Evolutionary conservation across 2,113 vertebrate species (phyloP).

Genomic region (Phalacrocorax carbo): DNA sequence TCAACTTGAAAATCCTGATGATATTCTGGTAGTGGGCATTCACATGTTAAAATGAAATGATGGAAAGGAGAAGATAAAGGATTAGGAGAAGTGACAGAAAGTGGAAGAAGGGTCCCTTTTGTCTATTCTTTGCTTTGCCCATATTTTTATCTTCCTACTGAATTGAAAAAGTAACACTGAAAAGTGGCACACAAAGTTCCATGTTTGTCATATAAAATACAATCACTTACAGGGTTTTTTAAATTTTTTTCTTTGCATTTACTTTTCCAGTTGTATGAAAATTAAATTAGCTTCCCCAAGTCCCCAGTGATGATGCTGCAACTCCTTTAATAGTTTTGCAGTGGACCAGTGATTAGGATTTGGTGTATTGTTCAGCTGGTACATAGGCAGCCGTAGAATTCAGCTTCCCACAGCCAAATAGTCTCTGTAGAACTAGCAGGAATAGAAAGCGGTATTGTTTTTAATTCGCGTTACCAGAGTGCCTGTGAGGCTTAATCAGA

Average conservation of each 20-base stretch:
- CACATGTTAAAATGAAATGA: not conserved
- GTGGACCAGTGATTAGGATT: not conserved
- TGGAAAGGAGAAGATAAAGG: not conserved
- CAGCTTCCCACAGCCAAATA: not conserved
- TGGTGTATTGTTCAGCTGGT: not conserved
- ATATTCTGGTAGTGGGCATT: not conserved
- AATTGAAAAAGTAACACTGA: not conserved
- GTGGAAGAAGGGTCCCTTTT: not conserved
- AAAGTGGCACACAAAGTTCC: not conserved
- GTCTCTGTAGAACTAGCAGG: not conserved
- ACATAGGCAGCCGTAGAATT: not conserved
- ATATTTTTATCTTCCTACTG: not conserved
- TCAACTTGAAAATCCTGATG: not conserved
- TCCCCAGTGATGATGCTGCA: not conserved
- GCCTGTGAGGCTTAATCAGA: conserved; percentile 5
- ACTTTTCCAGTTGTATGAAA: not conserved
- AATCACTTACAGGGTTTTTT: fast-evolving
- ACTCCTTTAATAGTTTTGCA: not conserved
- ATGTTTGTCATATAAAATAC: not conserved
- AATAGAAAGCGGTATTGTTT: conserved; percentile 36
- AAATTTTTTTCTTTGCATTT: not conserved
- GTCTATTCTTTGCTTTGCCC: not conserved
- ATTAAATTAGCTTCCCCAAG: not conserved
- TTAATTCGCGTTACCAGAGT: not conserved
- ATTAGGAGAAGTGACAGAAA: not conserved